These are phyloP conservation scores for Orientallactaga bullata DNA, from an alignment of 2,113 vertebrate genomes.

Conservation along the genomic window DNA sequence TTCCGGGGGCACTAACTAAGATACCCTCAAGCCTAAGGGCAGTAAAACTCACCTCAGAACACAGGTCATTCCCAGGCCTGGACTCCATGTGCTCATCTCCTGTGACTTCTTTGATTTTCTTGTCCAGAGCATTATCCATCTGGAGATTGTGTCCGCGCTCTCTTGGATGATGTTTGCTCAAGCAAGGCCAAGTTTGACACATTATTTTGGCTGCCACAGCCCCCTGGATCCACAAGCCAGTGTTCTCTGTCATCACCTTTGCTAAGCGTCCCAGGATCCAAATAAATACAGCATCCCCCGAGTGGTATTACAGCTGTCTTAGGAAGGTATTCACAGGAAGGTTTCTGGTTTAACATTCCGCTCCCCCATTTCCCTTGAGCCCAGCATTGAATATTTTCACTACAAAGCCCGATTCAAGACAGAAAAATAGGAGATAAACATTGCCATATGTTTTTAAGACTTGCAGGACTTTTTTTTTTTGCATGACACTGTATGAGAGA, in stretches of 20 bases:
- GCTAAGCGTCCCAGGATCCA: slow-evolving; percentile 68
- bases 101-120: background rate
- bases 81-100: background rate
- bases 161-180: slow-evolving; percentile 63
- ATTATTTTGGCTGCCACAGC: slow-evolving; percentile 68
- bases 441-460: slow-evolving; percentile 72
- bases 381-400: slow-evolving; percentile 62
- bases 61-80: background rate
- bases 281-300: slow-evolving; percentile 70
- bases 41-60: background rate
- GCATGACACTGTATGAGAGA: slow-evolving; percentile 20
- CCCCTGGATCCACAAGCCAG: slow-evolving; percentile 65
- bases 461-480: background rate
- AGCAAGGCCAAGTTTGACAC: slow-evolving; percentile 76
- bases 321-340: slow-evolving; percentile 65
- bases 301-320: slow-evolving; percentile 71
- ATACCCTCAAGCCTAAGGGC: background rate
- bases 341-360: slow-evolving; percentile 51
- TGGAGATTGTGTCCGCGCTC: slow-evolving; percentile 53
- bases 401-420: slow-evolving; percentile 62
- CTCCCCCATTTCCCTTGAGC: slow-evolving; percentile 42
- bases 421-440: slow-evolving; percentile 74
- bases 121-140: background rate
- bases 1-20: background rate
- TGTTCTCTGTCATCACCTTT: slow-evolving; percentile 78